These are phyloP conservation scores for Gila robusta DNA, from an alignment of 2,797 vertebrate genomes.

Conservation along the genomic window DNA sequence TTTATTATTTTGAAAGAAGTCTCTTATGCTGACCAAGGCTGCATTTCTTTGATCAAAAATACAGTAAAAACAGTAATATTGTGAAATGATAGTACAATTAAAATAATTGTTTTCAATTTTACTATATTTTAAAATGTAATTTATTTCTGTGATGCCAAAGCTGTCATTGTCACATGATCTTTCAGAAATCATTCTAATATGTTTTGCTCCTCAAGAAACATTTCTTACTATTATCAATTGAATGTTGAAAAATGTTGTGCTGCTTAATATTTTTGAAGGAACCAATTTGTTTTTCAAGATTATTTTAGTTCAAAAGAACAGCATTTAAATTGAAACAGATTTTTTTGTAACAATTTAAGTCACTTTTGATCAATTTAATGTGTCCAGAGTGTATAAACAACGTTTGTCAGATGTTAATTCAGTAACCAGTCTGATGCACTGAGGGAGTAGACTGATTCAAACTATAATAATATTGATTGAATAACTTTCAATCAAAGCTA, in stretches of 20 bases:
- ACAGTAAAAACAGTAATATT: neutral
- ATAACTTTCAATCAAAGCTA: no score
- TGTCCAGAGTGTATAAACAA: no score
- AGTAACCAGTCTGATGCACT: no score
- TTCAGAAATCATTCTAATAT: neutral
- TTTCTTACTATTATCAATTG: neutral
- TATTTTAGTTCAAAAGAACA: no score
- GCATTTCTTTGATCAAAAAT: neutral
- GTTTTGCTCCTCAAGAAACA: no score
- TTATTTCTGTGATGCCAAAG: no score
- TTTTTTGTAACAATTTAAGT: no score
- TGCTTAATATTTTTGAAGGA: neutral
- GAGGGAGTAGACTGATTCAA: no score
- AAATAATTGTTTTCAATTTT: neutral
- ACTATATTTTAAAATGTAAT: neutral
- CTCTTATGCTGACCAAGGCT: neutral
- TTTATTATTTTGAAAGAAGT: neutral
- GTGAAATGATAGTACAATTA: neutral
- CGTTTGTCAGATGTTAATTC: no score
- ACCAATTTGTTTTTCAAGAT: neutral
- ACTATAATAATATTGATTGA: no score
- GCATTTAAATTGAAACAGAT: no score
- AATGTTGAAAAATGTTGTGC: neutral
- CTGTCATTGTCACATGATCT: neutral
- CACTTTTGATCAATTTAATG: no score